Evolutionary conservation across 2,888 invertebrate genomes (phyloP), one percentile per base, ranked within the genome.

Genomic region (Drosophila putrida): DNA sequence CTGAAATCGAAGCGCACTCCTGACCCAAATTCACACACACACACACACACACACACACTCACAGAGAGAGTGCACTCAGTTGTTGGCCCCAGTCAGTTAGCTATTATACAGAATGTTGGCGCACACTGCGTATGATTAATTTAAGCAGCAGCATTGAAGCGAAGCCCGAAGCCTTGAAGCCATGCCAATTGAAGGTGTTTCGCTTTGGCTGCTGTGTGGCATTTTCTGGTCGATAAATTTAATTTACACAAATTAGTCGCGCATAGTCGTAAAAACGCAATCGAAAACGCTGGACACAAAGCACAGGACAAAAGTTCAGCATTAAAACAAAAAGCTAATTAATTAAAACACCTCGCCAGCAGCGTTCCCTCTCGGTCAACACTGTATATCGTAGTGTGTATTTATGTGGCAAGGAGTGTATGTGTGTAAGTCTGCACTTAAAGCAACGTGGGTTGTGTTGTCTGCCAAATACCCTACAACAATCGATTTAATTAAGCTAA

Each of bases 171-270:
- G 31, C 11, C 15, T 11, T 11, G 11, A 11, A 20, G 33, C 49
- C 33, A 33, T 35, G 20, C 33, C 49, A 4, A n/a, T 49, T 8
- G 43, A n/a, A 38, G 51, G 36, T 36, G 54, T 33, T 35, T 55
- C 25, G 53, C 57, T 54, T 50, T 67, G 85, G 86, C 82, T 88
- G 87, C 78, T 89, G 79, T 89, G 84, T 71, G 78, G 73, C 78
- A 84, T 87, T 89, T 89, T 87, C 89, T 84, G 89, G 89, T 85
- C 88, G 85, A 85, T 89, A 89, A 85, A 85, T 85, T 89, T 85
- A 85, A 85, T 89, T 85, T 89, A 89, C 89, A 89, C 85, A 89
- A 85, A 85, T 85, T 85, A 85, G 89, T 85, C 84, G 76, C 82
- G 88, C 88, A 59, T 88, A 74, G 88, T 81, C 88, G 88, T 85